Base-by-base conservation (phyloP, 2,113 vertebrate species). In the Hippocampus mohnikei region DNA sequence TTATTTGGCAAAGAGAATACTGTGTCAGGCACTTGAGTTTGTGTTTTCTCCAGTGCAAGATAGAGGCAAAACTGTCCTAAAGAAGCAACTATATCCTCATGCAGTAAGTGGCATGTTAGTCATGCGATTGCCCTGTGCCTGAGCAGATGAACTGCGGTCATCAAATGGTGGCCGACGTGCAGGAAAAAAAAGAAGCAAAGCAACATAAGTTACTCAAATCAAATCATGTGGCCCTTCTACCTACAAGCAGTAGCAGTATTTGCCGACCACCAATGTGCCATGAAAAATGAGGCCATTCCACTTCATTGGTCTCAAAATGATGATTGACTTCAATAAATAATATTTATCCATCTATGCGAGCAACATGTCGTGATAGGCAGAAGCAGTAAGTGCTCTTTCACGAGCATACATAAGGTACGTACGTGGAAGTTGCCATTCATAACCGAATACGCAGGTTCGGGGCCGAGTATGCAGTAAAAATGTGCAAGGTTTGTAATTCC, bases 1-100 rank as follows among this genome's bases (percentile, higher is more conserved):
- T 91, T 90, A 90, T 91, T 90, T 86, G 83, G 82, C 79, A 84
- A 75, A 75, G 67, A 77, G 65, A 75, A 73, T 53, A 79, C 64
- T 79, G 66, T 69, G 72, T 1, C 77, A 86, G 72, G 77, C 75
- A 84, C 62, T 80, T 78, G 2, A 61, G 61, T 13, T 42, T 37
- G 15, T 8, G 11, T 72, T 75, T 64, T 25, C 64, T 13, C 41
- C n/a, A 66, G 7, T 46, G 20, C 20, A 55, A 52, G 1, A 23
- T 8, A 18, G 60, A 62, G 60, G 27, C 20, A 42, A 40, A 64
- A 4, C 8, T 3, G 29, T 15, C 59, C 16, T 3, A 66, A 48
- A 52, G 3, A 40, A 18, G 7, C 3, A 33, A 10, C 70, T 46
- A 61, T 12, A 16, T 33, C 37, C 15, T 59, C 58, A 33, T 18